Conservation (phyloP, 2,888 invertebrate genomes). For the Aproaerema taeniolella region DNA sequence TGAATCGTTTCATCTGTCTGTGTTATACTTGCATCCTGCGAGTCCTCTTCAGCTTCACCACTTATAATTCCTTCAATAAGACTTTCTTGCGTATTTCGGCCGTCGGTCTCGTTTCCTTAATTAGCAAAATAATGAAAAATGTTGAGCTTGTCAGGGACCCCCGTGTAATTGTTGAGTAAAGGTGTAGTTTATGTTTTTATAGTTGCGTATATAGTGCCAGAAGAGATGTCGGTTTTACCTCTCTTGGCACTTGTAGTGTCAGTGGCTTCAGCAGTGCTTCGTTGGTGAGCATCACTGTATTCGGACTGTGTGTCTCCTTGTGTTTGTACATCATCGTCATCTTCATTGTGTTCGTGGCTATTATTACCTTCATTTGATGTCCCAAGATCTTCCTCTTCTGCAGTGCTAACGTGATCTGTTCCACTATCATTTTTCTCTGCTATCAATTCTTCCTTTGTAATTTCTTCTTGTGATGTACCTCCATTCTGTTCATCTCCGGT, state of each 20-base stretch:
- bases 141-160: slow-evolving; percentile 73
- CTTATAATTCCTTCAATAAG: slow-evolving; percentile 69
- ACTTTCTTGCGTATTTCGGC: slow-evolving; percentile 66
- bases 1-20: slow-evolving; percentile 54
- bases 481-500: slow-evolving; percentile 16
- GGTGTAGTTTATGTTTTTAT: slow-evolving; percentile 52
- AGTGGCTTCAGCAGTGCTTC: slow-evolving; percentile 54
- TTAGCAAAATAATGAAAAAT: slow-evolving; percentile 75
- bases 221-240: slow-evolving; percentile 62
- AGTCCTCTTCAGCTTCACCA: slow-evolving; percentile 67
- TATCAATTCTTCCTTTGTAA: slow-evolving; percentile 23
- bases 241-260: slow-evolving; percentile 61
- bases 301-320: slow-evolving; percentile 65
- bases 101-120: slow-evolving; percentile 68
- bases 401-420: slow-evolving; percentile 13
- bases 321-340: slow-evolving; percentile 75
- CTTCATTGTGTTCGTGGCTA: slow-evolving; percentile 59
- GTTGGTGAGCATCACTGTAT: slow-evolving; percentile 55
- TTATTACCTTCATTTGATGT: slow-evolving; percentile 60
- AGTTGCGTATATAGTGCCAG: slow-evolving; percentile 63
- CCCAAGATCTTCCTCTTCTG: slow-evolving; percentile 25
- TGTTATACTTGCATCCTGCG: slow-evolving; percentile 67
- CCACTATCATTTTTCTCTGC: slow-evolving; percentile 22
- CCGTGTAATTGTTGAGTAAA: slow-evolving; percentile 48
- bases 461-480: slow-evolving; percentile 17